Base-by-base conservation (phyloP, 2,888 invertebrate species). In the Actias luna region DNA sequence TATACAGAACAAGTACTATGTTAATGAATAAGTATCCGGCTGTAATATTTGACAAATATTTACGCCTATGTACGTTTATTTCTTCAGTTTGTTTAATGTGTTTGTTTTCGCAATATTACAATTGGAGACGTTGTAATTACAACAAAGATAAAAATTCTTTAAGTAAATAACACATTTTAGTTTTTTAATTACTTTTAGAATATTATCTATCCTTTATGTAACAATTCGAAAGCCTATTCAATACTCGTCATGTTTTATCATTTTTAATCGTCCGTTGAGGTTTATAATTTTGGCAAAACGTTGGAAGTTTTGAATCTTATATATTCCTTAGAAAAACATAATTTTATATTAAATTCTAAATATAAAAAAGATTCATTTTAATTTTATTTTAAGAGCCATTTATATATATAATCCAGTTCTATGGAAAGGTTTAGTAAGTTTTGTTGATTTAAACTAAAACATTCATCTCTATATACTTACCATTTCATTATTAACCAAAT, bases 401-500 rank as follows among this genome's bases (percentile, higher is more conserved):
- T 55, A 27, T 16, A 55, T 29, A 2, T 22, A 46, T 7, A 22
- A 46, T 46, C 25, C 25, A 50, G 25, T 25, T 46, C 18, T 46
- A 46, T 18, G 14, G 10, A 22, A 22, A 1, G 2, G 50, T 52
- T 29, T 27, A 29, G 27, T 52, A 12, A 1, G 27, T 16, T 27
- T 25, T 4, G 55, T 61, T 61, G n/a, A 36, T 12, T 35, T 52
- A 60, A 52, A 35, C 18, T 50, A n/a, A 27, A 59, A 5, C 50
- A 25, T 55, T 61, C 25, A 36, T 35, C 35, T 22, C n/a, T 22
- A 22, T 8, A 46, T 46, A 22, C 22, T 5, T 46, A 58, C 35
- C 33, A 33, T 12, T 29, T 18, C 22, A 52, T 64, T 73, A 63
- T 77, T 71, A 70, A 67, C 67, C 59, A 69, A 73, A 65, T 67